Conservation (phyloP, 2,888 invertebrate species). For the Zeuzera pyrina region DNA sequence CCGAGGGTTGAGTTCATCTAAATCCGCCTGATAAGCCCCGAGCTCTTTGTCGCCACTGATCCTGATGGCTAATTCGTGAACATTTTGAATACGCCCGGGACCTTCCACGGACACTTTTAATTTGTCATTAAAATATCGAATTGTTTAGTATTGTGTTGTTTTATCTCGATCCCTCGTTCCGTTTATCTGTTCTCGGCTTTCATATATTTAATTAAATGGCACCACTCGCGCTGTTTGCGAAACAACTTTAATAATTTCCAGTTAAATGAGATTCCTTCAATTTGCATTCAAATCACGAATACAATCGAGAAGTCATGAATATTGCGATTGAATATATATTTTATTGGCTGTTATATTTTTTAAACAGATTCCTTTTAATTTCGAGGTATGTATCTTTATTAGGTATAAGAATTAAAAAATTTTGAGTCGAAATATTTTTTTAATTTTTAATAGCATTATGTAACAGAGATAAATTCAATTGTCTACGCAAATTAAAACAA, state of each 20-base stretch:
- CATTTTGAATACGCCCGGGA: conserved; percentile 17
- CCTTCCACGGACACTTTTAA: conserved; percentile 36
- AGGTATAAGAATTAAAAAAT: too few species aligned
- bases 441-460: too few species aligned
- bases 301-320: conserved; percentile 32
- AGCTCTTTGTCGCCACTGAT: conserved; percentile 59
- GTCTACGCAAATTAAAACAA: too few species aligned
- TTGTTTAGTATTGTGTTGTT: conserved; percentile 36
- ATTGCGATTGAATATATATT: conserved; percentile 27
- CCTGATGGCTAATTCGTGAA: conserved; percentile 60
- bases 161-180: conserved; percentile 31
- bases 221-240: conserved; percentile 23
- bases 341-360: conserved; percentile 21
- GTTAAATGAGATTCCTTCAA: conserved; percentile 29
- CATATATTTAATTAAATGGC: conserved; percentile 47
- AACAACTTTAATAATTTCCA: conserved; percentile 39
- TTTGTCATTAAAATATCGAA: conserved; percentile 49
- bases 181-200: conserved; percentile 30
- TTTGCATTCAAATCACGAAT: conserved; percentile 41
- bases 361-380: conserved; percentile 5
- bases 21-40: conserved; percentile 64
- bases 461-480: too few species aligned
- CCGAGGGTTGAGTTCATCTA: conserved; percentile 68
- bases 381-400: too few species aligned
- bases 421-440: too few species aligned